Conservation (phyloP, 2,888 invertebrate genomes). For the Himalopsyche japonica region DNA sequence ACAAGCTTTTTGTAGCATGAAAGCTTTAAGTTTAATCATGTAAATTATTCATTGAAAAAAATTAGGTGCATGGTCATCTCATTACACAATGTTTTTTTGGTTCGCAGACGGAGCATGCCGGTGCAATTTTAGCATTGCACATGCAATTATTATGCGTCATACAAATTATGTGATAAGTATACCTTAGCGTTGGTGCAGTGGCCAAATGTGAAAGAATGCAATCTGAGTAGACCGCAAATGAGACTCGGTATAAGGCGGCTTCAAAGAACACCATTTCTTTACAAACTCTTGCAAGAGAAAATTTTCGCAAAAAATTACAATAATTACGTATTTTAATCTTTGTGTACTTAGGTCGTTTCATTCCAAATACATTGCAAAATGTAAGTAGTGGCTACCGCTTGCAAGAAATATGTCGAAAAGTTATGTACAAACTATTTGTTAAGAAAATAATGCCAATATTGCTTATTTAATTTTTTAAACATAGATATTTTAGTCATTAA, state of each 20-base stretch:
- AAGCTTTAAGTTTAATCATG: no score
- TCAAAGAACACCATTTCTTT: not conserved
- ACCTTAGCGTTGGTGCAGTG: not conserved
- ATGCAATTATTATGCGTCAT: constrained; percentile 22
- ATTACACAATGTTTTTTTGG: not conserved
- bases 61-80: not conserved
- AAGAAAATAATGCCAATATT: no score
- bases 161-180: constrained; percentile 32
- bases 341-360: not conserved
- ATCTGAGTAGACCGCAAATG: not conserved
- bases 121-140: constrained; percentile 10
- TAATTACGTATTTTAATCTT: not conserved
- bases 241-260: not conserved
- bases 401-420: no score
- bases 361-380: no score
- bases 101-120: not conserved
- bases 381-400: no score
- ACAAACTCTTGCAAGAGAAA: not conserved
- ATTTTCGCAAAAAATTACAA: not conserved
- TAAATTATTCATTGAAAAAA: no score
- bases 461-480: no score
- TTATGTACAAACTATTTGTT: no score
- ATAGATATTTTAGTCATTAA: no score
- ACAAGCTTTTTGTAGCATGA: no score
- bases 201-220: constrained; percentile 19